These are phyloP conservation scores for Neopelma chrysocephalum DNA, from an alignment of 2,797 vertebrate species.

Conservation along the genomic window DNA sequence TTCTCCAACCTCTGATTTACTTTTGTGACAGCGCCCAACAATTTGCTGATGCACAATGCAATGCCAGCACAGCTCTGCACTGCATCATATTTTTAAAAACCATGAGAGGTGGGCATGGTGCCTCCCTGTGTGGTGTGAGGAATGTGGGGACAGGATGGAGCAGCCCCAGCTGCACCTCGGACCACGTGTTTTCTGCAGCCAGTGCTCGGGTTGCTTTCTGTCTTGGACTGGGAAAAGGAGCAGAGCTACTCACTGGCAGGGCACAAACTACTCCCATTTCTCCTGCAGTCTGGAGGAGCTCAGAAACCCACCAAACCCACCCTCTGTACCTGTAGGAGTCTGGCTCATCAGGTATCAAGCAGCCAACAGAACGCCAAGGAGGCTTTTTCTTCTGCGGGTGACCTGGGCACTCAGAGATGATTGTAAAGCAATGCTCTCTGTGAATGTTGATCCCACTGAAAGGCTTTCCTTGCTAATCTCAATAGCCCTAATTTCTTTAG, in stretches of 20 bases:
- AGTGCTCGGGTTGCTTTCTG: accelerated
- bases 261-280: background rate
- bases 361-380: background rate
- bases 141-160: background rate
- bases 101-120: background rate
- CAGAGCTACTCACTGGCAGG: background rate
- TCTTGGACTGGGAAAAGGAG: background rate
- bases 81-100: background rate
- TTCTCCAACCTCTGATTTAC: background rate
- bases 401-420: background rate
- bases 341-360: background rate
- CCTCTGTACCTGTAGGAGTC: background rate
- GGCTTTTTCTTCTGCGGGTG: background rate
- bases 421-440: background rate
- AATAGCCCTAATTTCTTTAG: slow-evolving; percentile 52
- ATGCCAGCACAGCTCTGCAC: background rate
- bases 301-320: background rate
- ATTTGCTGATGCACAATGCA: accelerated
- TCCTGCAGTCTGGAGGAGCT: background rate
- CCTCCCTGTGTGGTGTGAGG: accelerated
- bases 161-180: background rate
- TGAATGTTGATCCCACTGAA: slow-evolving; percentile 43
- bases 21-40: background rate
- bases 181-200: accelerated
- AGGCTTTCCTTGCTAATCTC: slow-evolving; percentile 37